phyloP scores from a whole-genome alignment of 2,888 invertebrate genomes.

The Congeria kusceri region DNA sequence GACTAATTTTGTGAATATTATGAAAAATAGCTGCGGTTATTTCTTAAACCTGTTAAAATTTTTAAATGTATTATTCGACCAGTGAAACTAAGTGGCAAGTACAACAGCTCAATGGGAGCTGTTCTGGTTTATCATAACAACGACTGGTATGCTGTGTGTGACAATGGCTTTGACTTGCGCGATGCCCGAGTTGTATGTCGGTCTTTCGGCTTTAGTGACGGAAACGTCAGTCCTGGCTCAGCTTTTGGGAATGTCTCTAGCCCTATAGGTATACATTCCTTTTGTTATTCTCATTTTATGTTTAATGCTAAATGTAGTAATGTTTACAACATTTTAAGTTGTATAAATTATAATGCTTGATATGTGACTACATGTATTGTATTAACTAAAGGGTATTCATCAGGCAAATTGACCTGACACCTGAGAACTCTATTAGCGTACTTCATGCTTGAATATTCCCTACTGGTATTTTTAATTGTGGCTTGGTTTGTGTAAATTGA shows the following conservation, averaged over 20 bases:
- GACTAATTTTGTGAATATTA: no score
- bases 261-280: slow-evolving; percentile 41
- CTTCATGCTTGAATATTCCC: no score
- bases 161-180: slow-evolving; percentile 66
- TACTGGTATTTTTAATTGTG: no score
- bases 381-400: no score
- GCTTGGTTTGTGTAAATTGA: no score
- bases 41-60: no score
- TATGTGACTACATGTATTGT: no score
- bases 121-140: slow-evolving; percentile 69
- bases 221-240: slow-evolving; percentile 63
- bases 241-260: slow-evolving; percentile 65
- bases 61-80: slow-evolving; percentile 20
- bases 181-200: slow-evolving; percentile 69
- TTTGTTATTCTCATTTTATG: background rate
- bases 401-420: no score
- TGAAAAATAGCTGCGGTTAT: no score
- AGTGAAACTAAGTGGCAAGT: slow-evolving; percentile 70
- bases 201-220: slow-evolving; percentile 63
- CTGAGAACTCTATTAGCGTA: no score
- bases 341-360: background rate
- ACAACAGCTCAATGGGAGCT: slow-evolving; percentile 73
- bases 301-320: background rate
- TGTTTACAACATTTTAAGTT: background rate
- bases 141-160: slow-evolving; percentile 73